Evolutionary conservation across 1,140 invertebrate genomes (phyloP).

Genomic region (Drosophila obscura): DNA sequence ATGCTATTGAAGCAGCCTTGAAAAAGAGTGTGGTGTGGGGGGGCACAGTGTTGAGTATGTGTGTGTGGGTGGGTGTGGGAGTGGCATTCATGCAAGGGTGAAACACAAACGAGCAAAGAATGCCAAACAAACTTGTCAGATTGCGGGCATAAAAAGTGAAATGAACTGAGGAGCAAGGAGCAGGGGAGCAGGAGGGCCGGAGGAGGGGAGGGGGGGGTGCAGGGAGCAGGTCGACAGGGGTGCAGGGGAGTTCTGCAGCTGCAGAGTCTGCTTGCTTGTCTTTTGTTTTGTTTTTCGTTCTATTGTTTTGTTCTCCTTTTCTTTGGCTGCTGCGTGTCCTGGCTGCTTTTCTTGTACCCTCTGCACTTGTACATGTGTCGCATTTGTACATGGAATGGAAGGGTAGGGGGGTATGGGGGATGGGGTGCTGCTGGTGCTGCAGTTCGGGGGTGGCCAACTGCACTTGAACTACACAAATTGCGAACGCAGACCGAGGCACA

Average conservation of each 20-base stretch:
- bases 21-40: background rate
- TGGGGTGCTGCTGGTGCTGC: background rate
- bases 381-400: conserved; percentile 26
- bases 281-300: conserved; percentile 50
- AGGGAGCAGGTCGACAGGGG: background rate
- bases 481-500: conserved; percentile 4
- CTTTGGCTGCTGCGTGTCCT: background rate
- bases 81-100: background rate
- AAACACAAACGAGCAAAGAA: conserved; percentile 1
- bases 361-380: conserved; percentile 77
- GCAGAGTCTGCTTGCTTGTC: conserved; percentile 7
- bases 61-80: background rate
- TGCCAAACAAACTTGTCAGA: conserved; percentile 36
- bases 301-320: conserved; percentile 30
- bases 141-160: conserved; percentile 61
- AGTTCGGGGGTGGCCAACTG: conserved; percentile 24
- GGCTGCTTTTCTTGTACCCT: conserved; percentile 23
- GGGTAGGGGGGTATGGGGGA: background rate
- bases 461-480: conserved; percentile 74
- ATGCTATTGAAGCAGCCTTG: conserved; percentile 55
- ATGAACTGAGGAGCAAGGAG: conserved; percentile 44
- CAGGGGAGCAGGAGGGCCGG: background rate
- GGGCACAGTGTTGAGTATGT: background rate
- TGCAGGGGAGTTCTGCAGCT: background rate
- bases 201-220: too few relatives aligned